These are phyloP conservation scores for Oenanthe oenanthe DNA, from an alignment of 2,113 vertebrate species.

Conservation along the genomic window DNA sequence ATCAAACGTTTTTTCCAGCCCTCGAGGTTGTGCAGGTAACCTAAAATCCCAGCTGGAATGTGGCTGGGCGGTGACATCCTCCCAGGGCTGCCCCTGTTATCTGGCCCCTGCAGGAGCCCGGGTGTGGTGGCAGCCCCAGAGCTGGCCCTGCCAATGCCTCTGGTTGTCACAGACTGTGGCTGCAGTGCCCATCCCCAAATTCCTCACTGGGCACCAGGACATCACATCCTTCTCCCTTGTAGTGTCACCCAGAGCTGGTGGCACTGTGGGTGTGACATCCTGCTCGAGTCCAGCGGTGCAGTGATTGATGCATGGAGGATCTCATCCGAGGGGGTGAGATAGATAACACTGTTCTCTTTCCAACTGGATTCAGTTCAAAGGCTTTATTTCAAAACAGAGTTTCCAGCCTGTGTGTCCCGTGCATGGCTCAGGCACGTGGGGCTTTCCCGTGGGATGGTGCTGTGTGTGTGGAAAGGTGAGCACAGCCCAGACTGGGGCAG, in stretches of 20 bases:
- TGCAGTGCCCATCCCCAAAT: background rate
- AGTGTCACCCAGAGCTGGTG: rapidly evolving
- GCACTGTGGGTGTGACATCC: background rate
- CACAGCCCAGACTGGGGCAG: rapidly evolving
- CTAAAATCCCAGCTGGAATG: slow-evolving; percentile 9
- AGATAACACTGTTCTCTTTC: background rate
- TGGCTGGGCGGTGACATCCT: slow-evolving; percentile 25
- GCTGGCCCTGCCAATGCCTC: background rate
- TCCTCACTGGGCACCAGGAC: background rate
- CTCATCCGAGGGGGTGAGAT: background rate
- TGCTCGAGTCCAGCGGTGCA: rapidly evolving
- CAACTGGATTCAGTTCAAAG: background rate
- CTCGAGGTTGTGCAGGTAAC: slow-evolving; percentile 18
- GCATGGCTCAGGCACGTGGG: rapidly evolving
- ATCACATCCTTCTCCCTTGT: background rate
- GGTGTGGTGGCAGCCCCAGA: background rate
- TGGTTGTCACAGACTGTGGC: background rate
- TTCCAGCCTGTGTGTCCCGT: background rate
- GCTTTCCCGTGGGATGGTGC: background rate
- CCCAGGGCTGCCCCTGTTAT: background rate
- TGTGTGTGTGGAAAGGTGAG: rapidly evolving
- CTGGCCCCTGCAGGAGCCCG: background rate
- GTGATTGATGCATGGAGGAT: background rate
- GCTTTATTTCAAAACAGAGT: background rate
- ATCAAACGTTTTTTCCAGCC: background rate